A percentile compares a stretch with the other conserved stretches of the same genome.
Conservation (phyloP, 2,113 vertebrate genomes). For the Ceyx melanurus region DNA sequence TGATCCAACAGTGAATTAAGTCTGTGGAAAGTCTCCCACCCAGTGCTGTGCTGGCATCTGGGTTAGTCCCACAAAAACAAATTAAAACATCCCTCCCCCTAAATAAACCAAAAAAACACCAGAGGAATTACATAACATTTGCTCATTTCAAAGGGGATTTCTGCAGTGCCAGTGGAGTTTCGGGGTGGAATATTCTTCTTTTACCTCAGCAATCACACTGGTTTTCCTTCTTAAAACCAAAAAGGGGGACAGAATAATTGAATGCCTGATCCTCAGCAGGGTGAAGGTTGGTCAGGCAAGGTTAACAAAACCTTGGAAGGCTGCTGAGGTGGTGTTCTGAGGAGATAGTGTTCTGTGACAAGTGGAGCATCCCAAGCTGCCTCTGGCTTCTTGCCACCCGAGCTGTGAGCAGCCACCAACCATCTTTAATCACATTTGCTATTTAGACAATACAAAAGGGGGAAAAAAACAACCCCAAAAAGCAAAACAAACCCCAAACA, state of each 20-base stretch:
- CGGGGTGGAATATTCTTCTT: not conserved
- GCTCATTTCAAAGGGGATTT: not conserved
- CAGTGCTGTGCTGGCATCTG: not conserved
- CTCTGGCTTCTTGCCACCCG: rapidly evolving
- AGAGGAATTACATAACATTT: rapidly evolving
- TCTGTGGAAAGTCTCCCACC: not conserved
- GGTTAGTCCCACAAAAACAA: not conserved
- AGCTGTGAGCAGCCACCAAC: not conserved
- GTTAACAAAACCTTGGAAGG: not conserved
- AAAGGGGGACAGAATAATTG: not conserved
- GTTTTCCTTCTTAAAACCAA: not conserved
- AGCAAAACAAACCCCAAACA: too few species aligned
- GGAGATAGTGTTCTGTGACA: not conserved
- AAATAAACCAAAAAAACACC: not conserved
- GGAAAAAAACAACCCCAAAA: not conserved
- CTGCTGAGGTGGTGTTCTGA: not conserved
- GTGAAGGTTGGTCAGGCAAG: not conserved
- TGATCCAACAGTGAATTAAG: not conserved
- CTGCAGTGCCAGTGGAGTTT: not conserved
- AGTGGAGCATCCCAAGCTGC: not conserved
- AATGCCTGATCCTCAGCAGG: rapidly evolving
- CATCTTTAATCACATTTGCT: not conserved
- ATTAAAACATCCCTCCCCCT: too few species aligned
- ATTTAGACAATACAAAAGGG: not conserved
- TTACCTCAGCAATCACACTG: not conserved